Evolutionary conservation across 1,140 invertebrate genomes (phyloP).

Genomic region (Plectrocnemia conspersa): DNA sequence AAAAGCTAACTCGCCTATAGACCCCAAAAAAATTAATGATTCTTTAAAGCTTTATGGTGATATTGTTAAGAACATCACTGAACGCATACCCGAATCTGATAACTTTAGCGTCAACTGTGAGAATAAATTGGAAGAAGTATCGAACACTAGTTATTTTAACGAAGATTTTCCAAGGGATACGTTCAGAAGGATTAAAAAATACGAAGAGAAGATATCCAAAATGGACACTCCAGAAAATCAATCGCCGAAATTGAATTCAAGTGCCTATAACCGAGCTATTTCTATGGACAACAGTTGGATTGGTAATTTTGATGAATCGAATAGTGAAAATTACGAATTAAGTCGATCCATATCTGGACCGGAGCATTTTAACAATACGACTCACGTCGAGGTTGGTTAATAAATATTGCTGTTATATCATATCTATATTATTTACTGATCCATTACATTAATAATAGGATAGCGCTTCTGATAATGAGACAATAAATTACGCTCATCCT

Average conservation of each 20-base stretch:
- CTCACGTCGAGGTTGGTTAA: constrained; percentile 16
- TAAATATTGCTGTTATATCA: constrained; percentile 37
- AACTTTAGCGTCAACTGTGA: constrained; percentile 33
- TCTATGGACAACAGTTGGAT: constrained; percentile 50
- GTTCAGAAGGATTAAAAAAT: constrained; percentile 29
- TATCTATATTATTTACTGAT: constrained; percentile 37
- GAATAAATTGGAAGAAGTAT: constrained; percentile 31
- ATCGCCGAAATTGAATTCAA: constrained; percentile 28
- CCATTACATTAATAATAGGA: constrained; percentile 19
- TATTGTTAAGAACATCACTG: constrained; percentile 31
- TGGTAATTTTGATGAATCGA: constrained; percentile 43
- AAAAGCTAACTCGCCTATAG: constrained; percentile 47
- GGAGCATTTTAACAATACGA: constrained; percentile 55
- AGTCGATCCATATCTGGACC: constrained; percentile 66
- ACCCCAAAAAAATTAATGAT: constrained; percentile 47
- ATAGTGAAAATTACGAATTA: constrained; percentile 40
- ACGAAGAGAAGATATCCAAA: constrained; percentile 34
- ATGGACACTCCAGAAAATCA: constrained; percentile 13
- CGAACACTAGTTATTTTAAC: constrained; percentile 24
- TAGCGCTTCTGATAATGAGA: constrained; percentile 33
- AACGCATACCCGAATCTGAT: no score
- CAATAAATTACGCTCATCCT: constrained; percentile 34
- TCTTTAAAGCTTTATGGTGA: constrained; percentile 46
- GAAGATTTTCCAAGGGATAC: constrained; percentile 28
- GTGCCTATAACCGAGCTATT: constrained; percentile 40